Percentiles rank a stretch among this genome's conserved stretches.
Evolutionary conservation across 37 sponge, comb jelly and placozoan genomes (phyloP).

Genomic region (Tethya wilhelma): DNA sequence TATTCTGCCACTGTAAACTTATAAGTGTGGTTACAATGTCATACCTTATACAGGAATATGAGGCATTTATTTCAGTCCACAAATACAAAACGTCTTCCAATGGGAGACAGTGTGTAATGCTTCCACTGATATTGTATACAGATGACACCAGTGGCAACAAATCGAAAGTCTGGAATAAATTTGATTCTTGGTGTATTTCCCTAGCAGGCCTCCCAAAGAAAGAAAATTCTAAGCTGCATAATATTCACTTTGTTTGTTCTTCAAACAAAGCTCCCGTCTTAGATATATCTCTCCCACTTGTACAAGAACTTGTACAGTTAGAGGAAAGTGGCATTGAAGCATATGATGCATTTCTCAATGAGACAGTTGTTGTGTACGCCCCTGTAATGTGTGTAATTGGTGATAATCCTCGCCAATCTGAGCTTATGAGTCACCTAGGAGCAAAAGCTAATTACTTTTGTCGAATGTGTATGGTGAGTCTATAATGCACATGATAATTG

Average conservation of each 20-base stretch:
- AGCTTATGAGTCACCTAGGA: constrained; percentile 43
- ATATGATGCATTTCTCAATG: constrained; percentile 28
- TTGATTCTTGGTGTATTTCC: constrained; percentile 54
- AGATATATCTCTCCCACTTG: constrained; percentile 32
- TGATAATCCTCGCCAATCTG: constrained; percentile 50
- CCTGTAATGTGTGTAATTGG: constrained; percentile 23
- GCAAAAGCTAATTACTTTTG: constrained; percentile 38
- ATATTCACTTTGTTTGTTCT: constrained; percentile 40
- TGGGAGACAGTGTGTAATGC: constrained; percentile 12
- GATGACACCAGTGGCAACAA: constrained; percentile 74
- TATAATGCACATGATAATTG: background rate
- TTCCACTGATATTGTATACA: constrained; percentile 44
- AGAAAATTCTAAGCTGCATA: constrained; percentile 17
- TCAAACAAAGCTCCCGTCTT: constrained; percentile 18
- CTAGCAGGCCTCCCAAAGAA: constrained; percentile 44
- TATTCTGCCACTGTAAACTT: no score
- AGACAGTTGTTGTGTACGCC: constrained; percentile 41
- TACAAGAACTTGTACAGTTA: constrained; percentile 3
- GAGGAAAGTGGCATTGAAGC: constrained; percentile 14
- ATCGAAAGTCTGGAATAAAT: constrained; percentile 58
- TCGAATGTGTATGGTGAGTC: constrained; percentile 56
- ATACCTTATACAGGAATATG: no score
- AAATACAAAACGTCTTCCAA: background rate
- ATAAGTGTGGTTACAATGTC: no score
- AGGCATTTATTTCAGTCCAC: background rate